Base-by-base conservation (phyloP, 2,888 invertebrate genomes). In the Trachelus tabidus region DNA sequence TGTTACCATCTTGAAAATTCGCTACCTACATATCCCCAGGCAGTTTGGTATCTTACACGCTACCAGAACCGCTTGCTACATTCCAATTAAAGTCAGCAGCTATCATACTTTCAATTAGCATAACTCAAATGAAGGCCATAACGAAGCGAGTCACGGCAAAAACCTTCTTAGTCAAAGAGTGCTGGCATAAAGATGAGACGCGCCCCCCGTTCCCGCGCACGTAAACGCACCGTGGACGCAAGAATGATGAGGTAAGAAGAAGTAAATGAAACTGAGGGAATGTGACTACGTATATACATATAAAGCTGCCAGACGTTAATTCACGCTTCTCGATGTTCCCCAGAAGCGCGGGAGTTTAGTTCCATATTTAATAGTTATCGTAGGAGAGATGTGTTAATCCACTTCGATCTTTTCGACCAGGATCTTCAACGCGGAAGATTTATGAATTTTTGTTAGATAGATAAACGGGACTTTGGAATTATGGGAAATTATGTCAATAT, bases 51-150 rank as follows among this genome's bases (percentile, higher is more conserved):
- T 56, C 56, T 56, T 23, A 23, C 56, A 23, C 56, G 23, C 23
- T 56, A 56, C 23, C 56, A 56, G 56, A 23, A 56, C 73, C 77
- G 74, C 77, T 76, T 76, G 82, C 81, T 80, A 79, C 83, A 85
- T 86, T 86, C 87, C 87, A 89, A 89, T 89, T 89, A 82, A 82
- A 82, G 78, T 73, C 79, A 86, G 85, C 80, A 83, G 84, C 85
- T 86, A 85, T 86, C 85, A 82, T 80, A 83, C 82, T 86, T 89
- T 89, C 88, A 89, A 89, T 89, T 89, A 89, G 87, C 88, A 89
- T 89, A 89, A 89, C 89, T 89, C 89, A 86, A 85, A 83, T 81
- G 84, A 80, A 79, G 79, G 83, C 83, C 81, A 84, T 85, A 86
- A 87, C 84, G 83, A 86, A 81, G 86, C 80, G 73, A 69, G 69